Base-by-base conservation (phyloP, 2,797 vertebrate genomes). In the Sciurus vulgaris region DNA sequence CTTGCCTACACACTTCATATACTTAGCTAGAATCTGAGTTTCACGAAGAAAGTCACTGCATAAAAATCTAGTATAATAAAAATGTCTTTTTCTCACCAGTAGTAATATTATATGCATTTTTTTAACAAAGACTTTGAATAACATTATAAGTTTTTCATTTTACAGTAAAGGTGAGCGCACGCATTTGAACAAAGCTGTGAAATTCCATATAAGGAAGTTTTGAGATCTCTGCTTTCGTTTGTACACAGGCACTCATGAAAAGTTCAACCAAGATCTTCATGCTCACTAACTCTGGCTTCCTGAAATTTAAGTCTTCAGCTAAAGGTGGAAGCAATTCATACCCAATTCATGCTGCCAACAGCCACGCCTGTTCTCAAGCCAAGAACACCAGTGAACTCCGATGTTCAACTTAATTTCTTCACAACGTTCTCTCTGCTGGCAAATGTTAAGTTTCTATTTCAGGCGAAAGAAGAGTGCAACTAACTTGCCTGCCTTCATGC, bases 371-470 rank as follows among this genome's bases (percentile, higher is more conserved):
- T 74, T 78, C 74, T 56, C 73, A 65, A 77, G 44, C 77, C 89
- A 74, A 70, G 73, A 96, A 89, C 14, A 63, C 70, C 70, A 41
- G 65, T 51, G 63, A 38, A 78, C 63, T 70, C 83, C 70, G 38
- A 4, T 38, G 38, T 82, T 78, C 54, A 56, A 72, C 49, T 96
- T 89, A 73, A 70, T 86, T 91, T 93, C 92, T 93, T 84, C 65
- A 83, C 74, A 69, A 61, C 81, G 54, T 97, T 94, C 44, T 93
- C 67, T 76, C 41, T 84, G 84, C 67, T 72, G 49, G 84, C 54
- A 95, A 88, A 90, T 92, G 77, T 77, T 89, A 94, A 69, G 70
- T 89, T 96, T 95, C 92, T 95, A 67, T 96, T 93, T 97, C 69
- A 65, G 67, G 67, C 94, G 61, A 87, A 95, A 89, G 54, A 79